Percentiles rank a stretch among this genome's conserved stretches.
These are phyloP conservation scores for Pristionchus fissidentatus DNA, from an alignment of 2,888 invertebrate species.

Conservation along the genomic window DNA sequence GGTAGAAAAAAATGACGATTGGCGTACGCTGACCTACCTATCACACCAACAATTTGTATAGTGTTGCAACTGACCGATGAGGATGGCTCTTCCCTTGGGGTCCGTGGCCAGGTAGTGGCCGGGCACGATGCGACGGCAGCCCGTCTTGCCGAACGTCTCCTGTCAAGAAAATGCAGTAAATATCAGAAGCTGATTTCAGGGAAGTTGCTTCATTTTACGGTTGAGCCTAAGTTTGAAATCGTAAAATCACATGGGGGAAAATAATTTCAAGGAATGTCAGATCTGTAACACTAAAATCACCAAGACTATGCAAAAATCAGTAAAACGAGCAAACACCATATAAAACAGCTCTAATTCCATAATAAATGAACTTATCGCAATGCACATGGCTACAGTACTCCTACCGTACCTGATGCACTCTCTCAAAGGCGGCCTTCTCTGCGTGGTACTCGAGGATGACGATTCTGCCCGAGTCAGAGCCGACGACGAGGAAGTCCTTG, in stretches of 20 bases:
- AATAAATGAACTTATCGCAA: too few relatives aligned
- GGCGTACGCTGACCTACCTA: too few relatives aligned
- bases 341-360: too few relatives aligned
- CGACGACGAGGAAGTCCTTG: slow-evolving; percentile 97
- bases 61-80: slow-evolving; percentile 91
- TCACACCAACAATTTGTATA: too few relatives aligned
- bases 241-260: too few relatives aligned
- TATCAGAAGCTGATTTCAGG: not conserved
- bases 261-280: too few relatives aligned
- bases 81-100: slow-evolving; percentile 97
- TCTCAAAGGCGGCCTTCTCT: slow-evolving; percentile 85
- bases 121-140: slow-evolving; percentile 96
- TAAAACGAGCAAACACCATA: not conserved
- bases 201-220: not conserved
- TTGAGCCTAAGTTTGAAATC: not conserved
- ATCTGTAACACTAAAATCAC: too few relatives aligned
- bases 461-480: slow-evolving; percentile 97
- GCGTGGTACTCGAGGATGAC: slow-evolving; percentile 96
- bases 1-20: too few relatives aligned
- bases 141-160: slow-evolving; percentile 99
- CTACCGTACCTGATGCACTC: slow-evolving; percentile 84
- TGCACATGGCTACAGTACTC: too few relatives aligned
- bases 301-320: not conserved
- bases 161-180: slow-evolving; percentile 18
- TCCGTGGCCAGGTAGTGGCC: slow-evolving; percentile 98